A percentile compares a stretch with the other conserved stretches of the same genome.
phyloP scores from a whole-genome alignment of 2,888 invertebrate species.

The Graphium colonna region DNA sequence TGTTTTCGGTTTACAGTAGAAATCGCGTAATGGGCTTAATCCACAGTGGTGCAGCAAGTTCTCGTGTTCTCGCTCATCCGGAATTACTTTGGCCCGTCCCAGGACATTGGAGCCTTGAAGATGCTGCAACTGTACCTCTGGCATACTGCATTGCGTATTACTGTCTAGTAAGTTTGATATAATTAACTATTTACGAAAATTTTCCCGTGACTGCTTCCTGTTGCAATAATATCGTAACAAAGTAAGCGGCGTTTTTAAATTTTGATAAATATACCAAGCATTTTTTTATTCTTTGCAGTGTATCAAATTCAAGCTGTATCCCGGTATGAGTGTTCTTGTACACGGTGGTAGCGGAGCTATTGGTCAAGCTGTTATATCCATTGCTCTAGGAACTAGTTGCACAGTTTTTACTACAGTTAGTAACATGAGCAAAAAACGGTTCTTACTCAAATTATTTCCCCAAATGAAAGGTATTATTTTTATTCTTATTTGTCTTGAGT shows the following conservation, averaged over 20 bases:
- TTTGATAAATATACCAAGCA: no score
- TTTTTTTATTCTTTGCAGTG: conserved; percentile 28
- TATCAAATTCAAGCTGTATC: conserved; percentile 29
- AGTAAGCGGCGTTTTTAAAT: no score
- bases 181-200: not conserved
- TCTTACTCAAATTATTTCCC: conserved; percentile 44
- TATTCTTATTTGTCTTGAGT: no score
- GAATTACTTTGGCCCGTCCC: conserved; percentile 83
- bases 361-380: conserved; percentile 51
- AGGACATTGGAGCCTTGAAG: conserved; percentile 82
- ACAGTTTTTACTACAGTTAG: conserved; percentile 45
- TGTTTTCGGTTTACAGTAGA: conserved; percentile 67
- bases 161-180: conserved; percentile 40
- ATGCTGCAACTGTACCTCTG: conserved; percentile 87
- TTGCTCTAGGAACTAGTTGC: conserved; percentile 42
- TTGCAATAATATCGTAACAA: no score
- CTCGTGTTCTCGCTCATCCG: conserved; percentile 72
- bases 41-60: conserved; percentile 71
- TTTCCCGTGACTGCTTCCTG: no score
- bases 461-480: conserved; percentile 39
- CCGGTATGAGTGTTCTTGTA: conserved; percentile 36
- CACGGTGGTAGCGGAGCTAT: conserved; percentile 47
- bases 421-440: conserved; percentile 39
- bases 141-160: conserved; percentile 77
- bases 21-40: conserved; percentile 83